Conservation (phyloP, 2,113 vertebrate genomes). For the Heterocephalus glaber region DNA sequence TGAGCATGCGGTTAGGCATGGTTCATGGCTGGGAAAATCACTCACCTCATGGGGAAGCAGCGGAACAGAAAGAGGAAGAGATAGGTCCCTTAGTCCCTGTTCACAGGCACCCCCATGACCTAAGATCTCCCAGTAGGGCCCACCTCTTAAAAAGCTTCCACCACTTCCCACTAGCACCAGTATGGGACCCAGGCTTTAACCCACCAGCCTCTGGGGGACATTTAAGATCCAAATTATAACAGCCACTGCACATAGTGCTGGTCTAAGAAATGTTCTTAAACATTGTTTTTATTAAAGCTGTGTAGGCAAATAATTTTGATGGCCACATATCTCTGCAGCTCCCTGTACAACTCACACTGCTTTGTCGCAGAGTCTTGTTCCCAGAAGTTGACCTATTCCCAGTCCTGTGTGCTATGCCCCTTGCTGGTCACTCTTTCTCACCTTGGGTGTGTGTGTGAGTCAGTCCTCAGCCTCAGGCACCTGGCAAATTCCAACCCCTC, state of each 20-base stretch:
- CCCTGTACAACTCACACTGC: not conserved
- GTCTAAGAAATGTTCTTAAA: not conserved
- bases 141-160: not conserved
- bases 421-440: not conserved
- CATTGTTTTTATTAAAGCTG: not conserved
- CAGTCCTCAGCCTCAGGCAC: not conserved
- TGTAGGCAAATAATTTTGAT: not conserved
- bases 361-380: not conserved
- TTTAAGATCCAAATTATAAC: not conserved
- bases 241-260: not conserved
- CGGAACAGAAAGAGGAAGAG: not conserved
- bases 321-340: not conserved
- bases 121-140: not conserved
- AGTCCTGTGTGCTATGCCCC: not conserved
- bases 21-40: not conserved
- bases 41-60: not conserved
- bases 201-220: not conserved
- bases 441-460: not conserved
- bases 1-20: not conserved
- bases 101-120: not conserved
- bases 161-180: not conserved
- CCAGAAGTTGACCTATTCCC: not conserved
- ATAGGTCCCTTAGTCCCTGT: not conserved
- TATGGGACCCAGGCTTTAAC: not conserved
- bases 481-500: not conserved